phyloP scores from a whole-genome alignment of 2,888 invertebrate species.

The Philereme vetulata region DNA sequence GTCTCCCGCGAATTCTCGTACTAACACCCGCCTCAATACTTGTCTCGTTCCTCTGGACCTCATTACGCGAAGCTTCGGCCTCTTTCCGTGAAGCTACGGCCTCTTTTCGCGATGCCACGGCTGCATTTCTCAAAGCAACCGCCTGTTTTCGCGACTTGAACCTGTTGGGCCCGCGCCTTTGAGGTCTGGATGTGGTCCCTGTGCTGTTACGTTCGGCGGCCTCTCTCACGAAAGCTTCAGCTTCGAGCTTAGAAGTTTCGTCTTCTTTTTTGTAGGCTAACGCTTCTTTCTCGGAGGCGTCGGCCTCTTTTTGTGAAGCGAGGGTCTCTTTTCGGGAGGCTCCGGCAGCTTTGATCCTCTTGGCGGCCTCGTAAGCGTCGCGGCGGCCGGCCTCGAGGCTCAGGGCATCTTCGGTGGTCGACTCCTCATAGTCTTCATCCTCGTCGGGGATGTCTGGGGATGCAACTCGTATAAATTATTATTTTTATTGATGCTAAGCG shows the following conservation, averaged over 20 bases:
- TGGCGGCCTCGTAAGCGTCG: constrained; percentile 42
- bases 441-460: background rate
- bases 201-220: constrained; percentile 25
- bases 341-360: constrained; percentile 47
- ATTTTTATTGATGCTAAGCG: too few relatives aligned
- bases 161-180: constrained; percentile 20
- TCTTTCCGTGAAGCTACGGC: constrained; percentile 41
- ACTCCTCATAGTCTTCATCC: background rate
- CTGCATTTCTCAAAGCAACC: constrained; percentile 20
- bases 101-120: constrained; percentile 17
- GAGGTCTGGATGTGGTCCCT: constrained; percentile 23
- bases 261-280: constrained; percentile 24
- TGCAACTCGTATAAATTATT: background rate
- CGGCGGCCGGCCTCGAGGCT: constrained; percentile 36
- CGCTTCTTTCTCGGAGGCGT: constrained; percentile 36
- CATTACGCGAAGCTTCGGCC: constrained; percentile 42
- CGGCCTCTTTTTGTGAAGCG: constrained; percentile 28
- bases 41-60: constrained; percentile 52
- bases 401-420: constrained; percentile 44
- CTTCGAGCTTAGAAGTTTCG: constrained; percentile 26
- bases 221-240: constrained; percentile 25
- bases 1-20: constrained; percentile 48
- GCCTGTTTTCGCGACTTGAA: constrained; percentile 28
- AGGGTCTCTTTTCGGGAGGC: constrained; percentile 45
- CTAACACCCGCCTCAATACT: constrained; percentile 37